phyloP scores from a whole-genome alignment of 2,888 invertebrate genomes.

The Nezara viridula region DNA sequence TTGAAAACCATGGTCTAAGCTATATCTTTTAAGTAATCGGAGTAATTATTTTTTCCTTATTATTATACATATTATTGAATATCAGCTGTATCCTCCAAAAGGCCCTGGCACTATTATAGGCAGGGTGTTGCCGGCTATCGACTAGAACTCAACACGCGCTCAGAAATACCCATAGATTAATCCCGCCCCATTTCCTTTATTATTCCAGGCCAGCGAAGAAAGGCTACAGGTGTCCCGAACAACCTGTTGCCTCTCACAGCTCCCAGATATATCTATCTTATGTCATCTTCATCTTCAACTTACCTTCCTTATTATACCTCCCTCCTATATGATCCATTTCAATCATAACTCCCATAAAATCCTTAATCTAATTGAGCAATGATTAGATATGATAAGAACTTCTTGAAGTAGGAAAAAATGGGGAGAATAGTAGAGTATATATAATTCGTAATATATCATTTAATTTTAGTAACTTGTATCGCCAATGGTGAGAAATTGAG shows the following conservation, averaged over 20 bases:
- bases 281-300: not conserved
- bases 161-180: slow-evolving; percentile 30
- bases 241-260: slow-evolving; percentile 5
- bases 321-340: not conserved
- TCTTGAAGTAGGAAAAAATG: too few species aligned
- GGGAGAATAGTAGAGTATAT: too few species aligned
- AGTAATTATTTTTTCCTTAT: too few species aligned
- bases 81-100: not conserved
- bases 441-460: too few species aligned
- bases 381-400: too few species aligned
- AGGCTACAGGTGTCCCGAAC: slow-evolving; percentile 35
- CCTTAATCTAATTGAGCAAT: too few species aligned
- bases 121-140: not conserved
- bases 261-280: not conserved
- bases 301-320: not conserved
- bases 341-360: not conserved
- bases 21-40: too few species aligned
- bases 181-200: slow-evolving; percentile 41
- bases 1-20: too few species aligned
- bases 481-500: too few species aligned
- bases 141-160: not conserved
- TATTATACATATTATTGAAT: too few species aligned
- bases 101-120: not conserved
- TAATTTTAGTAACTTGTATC: too few species aligned
- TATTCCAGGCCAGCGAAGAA: slow-evolving; percentile 51